Percentiles rank a stretch among this genome's conserved stretches.
Conservation (phyloP, 1,140 invertebrate species). For the Achatina immaculata region DNA sequence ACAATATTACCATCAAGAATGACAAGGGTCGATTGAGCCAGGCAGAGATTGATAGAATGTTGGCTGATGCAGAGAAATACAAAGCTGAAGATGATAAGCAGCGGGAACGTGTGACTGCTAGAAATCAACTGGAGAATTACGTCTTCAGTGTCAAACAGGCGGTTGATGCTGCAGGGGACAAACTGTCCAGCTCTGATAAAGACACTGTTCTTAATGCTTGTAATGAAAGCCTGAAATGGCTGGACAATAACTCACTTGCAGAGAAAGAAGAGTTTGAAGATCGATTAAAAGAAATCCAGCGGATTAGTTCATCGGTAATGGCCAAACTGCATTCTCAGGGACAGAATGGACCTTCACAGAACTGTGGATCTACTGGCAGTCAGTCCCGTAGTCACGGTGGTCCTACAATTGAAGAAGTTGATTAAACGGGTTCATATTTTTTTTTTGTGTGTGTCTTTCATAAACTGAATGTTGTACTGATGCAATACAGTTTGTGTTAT, state of each 20-base stretch:
- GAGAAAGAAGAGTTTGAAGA: conserved; percentile 71
- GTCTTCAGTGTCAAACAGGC: conserved; percentile 72
- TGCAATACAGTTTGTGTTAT: too few species aligned
- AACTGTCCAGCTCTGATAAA: conserved; percentile 77
- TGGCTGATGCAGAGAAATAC: conserved; percentile 76
- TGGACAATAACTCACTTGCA: conserved; percentile 71
- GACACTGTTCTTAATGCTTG: conserved; percentile 74
- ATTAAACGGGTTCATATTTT: too few species aligned
- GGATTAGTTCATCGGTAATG: conserved; percentile 61
- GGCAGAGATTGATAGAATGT: conserved; percentile 74
- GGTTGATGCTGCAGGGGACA: conserved; percentile 69
- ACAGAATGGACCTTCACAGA: conserved; percentile 41
- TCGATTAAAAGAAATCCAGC: conserved; percentile 68
- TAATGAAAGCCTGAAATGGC: conserved; percentile 70
- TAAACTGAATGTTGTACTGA: too few species aligned
- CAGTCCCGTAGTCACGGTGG: conserved; percentile 25
- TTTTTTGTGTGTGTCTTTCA: too few species aligned
- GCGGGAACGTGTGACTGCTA: conserved; percentile 59
- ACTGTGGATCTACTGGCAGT: not conserved
- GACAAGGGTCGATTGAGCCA: conserved; percentile 58
- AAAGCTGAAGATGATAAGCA: conserved; percentile 70
- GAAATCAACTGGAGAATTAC: conserved; percentile 80
- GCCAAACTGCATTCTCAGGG: conserved; percentile 55
- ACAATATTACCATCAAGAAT: conserved; percentile 76
- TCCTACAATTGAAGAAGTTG: conserved; percentile 60